Conservation (phyloP, 1,140 invertebrate genomes). For the Brachionus calyciflorus region DNA sequence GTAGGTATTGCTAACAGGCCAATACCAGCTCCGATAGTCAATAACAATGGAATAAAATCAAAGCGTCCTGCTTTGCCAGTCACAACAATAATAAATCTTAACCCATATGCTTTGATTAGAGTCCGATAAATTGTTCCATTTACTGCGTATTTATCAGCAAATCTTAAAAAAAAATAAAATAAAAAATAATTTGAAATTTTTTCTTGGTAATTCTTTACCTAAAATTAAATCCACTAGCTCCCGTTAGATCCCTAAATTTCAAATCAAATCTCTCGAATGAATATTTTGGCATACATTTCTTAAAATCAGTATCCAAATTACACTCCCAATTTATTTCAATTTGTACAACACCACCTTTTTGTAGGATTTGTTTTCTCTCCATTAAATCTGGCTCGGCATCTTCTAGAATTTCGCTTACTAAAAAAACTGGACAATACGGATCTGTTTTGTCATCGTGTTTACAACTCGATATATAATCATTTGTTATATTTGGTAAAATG, state of each 20-base stretch:
- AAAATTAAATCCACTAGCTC: conserved; percentile 63
- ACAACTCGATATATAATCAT: conserved; percentile 42
- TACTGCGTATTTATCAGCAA: conserved; percentile 59
- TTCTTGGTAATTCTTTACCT: background rate
- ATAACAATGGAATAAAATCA: conserved; percentile 49
- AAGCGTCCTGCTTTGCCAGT: conserved; percentile 47
- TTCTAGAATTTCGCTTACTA: conserved; percentile 60
- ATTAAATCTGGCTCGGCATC: conserved; percentile 57
- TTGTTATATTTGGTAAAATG: conserved; percentile 33
- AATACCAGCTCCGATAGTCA: conserved; percentile 60
- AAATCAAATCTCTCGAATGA: conserved; percentile 62
- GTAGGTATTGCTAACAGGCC: conserved; percentile 26
- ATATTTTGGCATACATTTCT: conserved; percentile 56
- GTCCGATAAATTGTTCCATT: conserved; percentile 59
- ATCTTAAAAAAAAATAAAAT: conserved; percentile 52
- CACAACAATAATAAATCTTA: conserved; percentile 48
- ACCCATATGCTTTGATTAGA: conserved; percentile 53
- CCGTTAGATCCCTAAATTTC: conserved; percentile 52
- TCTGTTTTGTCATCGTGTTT: conserved; percentile 47
- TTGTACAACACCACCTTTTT: conserved; percentile 62
- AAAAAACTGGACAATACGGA: conserved; percentile 64
- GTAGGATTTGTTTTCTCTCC: conserved; percentile 30
- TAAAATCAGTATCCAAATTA: conserved; percentile 61
- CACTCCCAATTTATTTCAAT: conserved; percentile 64
- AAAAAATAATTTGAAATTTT: conserved; percentile 41